Base-by-base conservation (phyloP, 2,113 vertebrate species). In the Toxotes chatareus region DNA sequence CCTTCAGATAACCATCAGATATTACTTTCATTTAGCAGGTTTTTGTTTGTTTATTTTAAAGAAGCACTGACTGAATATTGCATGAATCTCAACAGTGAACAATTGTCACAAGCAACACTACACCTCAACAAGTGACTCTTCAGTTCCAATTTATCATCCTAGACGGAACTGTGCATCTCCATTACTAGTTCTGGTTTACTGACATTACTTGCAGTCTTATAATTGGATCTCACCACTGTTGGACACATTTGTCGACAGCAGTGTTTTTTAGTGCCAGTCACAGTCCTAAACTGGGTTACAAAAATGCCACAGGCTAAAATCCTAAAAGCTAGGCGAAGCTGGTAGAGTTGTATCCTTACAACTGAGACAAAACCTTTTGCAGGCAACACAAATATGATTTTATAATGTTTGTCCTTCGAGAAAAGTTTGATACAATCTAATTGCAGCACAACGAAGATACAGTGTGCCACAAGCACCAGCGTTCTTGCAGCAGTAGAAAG, bases 181-280 rank as follows among this genome's bases (percentile, higher is more conserved):
- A 51, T 57, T 19, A 34, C 61, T 12, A 7, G 38, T 27, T 62
- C 27, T 63, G 62, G 14, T 44, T 63, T 14, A 17, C 53, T 14
- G 44, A 69, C 62, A 17, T 49, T 12, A 80, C 64, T 63, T 10
- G 8, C 32, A 63, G 16, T 21, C 36, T 59, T 12, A 47, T 76
- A 68, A 82, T 69, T 71, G 79, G 63, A 75, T 59, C 21, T 42
- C 66, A 31, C 53, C 7, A 8, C 42, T 14, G 60, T 21, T 19
- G 14, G 47, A 53, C 64, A 34, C 65, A 65, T 73, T 79, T 74
- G 62, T 73, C 7, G 11, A 46, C 71, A 61, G 80, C 46, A 8
- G 53, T 65, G 67, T 56, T 73, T 77, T 19, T 86, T 62, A 69
- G 34, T 44, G 57, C 10, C 83, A 62, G 69, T 78, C 77, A 80